phyloP scores from a whole-genome alignment of 2,888 invertebrate species.

The Pseudanteris insignis region DNA sequence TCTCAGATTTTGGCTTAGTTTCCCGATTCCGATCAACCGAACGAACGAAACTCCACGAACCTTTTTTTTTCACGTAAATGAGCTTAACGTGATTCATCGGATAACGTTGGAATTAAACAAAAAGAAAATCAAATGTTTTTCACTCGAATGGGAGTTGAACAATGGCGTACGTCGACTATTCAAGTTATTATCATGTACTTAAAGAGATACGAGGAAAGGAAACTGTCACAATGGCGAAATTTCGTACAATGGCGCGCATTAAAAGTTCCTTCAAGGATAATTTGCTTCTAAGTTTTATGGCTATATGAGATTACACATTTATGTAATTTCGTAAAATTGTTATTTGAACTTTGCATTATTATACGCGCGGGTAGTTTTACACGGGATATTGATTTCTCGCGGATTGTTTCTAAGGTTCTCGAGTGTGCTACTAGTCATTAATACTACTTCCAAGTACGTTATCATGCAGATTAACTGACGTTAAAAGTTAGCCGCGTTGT shows the following conservation, averaged over 20 bases:
- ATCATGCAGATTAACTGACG: too few species aligned
- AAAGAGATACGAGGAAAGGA: slow-evolving; percentile 34
- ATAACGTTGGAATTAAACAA: slow-evolving; percentile 20
- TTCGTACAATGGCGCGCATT: slow-evolving; percentile 33
- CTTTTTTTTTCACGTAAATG: too few species aligned
- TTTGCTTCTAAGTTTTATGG: slow-evolving; percentile 38
- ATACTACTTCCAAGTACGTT: neutral
- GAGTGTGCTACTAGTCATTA: neutral
- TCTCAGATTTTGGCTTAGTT: too few species aligned
- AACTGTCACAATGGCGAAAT: slow-evolving; percentile 35
- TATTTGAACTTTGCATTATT: slow-evolving; percentile 6
- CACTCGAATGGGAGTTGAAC: slow-evolving; percentile 28
- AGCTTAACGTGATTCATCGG: slow-evolving; percentile 15
- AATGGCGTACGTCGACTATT: slow-evolving; percentile 23
- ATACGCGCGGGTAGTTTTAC: too few species aligned
- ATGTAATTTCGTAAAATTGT: slow-evolving; percentile 18
- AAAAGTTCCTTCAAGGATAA: slow-evolving; percentile 40
- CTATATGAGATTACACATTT: slow-evolving; percentile 25
- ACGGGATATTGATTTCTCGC: too few species aligned
- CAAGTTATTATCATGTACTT: slow-evolving; percentile 38
- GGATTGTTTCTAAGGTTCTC: neutral
- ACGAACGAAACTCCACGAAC: too few species aligned
- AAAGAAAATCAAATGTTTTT: slow-evolving; percentile 31
- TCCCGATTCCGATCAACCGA: too few species aligned
- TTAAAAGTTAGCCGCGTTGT: neutral